phyloP scores from a whole-genome alignment of 2,888 invertebrate genomes.

The Patella depressa region DNA sequence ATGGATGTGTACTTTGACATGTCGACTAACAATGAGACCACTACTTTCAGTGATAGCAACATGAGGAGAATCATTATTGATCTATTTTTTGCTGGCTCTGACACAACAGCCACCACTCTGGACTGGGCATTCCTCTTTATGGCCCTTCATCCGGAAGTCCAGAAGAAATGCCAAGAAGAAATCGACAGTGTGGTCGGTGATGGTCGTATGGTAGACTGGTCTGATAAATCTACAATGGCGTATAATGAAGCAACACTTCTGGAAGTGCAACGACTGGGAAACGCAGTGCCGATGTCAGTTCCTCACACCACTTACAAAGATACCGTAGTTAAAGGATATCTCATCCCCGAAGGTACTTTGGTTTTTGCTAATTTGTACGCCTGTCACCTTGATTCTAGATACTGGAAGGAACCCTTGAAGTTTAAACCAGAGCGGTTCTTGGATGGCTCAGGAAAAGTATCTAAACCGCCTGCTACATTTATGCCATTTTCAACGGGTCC shows the following conservation, averaged over 20 bases:
- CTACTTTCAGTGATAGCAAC: background rate
- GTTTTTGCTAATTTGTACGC: background rate
- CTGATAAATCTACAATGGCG: background rate
- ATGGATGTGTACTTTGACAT: slow-evolving; percentile 39
- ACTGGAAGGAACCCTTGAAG: background rate
- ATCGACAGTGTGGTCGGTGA: background rate
- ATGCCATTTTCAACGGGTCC: slow-evolving; percentile 3
- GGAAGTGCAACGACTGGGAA: background rate
- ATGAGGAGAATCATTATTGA: background rate
- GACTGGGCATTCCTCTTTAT: background rate
- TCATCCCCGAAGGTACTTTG: background rate
- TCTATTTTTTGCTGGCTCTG: background rate
- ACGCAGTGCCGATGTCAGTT: background rate
- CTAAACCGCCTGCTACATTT: background rate
- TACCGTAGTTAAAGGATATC: background rate
- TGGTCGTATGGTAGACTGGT: background rate
- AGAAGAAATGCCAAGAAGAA: background rate
- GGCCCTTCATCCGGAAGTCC: background rate
- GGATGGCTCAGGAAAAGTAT: background rate
- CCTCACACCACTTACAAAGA: background rate
- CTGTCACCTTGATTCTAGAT: background rate
- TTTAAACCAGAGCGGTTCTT: background rate
- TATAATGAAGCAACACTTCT: background rate
- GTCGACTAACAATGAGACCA: background rate
- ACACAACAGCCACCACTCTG: background rate